Conservation (phyloP, 2,113 vertebrate genomes). For the Pandion haliaetus region DNA sequence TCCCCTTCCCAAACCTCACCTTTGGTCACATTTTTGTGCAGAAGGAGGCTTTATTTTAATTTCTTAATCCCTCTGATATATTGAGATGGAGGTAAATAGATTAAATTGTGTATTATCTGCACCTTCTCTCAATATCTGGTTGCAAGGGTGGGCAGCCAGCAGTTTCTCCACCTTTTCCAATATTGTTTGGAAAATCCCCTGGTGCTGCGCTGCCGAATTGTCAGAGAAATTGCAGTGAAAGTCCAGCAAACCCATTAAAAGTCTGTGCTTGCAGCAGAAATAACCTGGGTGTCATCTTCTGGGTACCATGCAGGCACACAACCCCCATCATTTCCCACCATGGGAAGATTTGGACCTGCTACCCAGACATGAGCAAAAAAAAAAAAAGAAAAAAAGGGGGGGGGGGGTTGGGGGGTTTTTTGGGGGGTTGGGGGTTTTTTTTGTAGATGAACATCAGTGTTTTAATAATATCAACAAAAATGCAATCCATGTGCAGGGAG, state of each 20-base stretch:
- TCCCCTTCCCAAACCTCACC: background rate
- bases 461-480: background rate
- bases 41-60: background rate
- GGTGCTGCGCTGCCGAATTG: background rate
- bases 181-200: background rate
- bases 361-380: background rate
- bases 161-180: background rate
- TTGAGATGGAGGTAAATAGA: background rate
- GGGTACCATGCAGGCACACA: background rate
- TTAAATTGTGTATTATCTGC: background rate
- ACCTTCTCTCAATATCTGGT: background rate
- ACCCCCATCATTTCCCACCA: background rate
- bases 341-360: accelerated
- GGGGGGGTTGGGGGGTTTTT: too few species aligned
- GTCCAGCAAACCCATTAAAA: background rate
- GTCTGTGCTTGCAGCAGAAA: background rate
- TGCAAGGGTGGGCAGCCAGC: accelerated
- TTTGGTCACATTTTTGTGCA: background rate
- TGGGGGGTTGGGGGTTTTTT: background rate
- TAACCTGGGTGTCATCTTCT: background rate
- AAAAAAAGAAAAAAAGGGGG: background rate
- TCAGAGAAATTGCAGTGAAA: background rate
- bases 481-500: accelerated
- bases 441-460: background rate
- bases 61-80: background rate